Base-by-base conservation (phyloP, 2,113 vertebrate species). In the Mormyrus lacerda region DNA sequence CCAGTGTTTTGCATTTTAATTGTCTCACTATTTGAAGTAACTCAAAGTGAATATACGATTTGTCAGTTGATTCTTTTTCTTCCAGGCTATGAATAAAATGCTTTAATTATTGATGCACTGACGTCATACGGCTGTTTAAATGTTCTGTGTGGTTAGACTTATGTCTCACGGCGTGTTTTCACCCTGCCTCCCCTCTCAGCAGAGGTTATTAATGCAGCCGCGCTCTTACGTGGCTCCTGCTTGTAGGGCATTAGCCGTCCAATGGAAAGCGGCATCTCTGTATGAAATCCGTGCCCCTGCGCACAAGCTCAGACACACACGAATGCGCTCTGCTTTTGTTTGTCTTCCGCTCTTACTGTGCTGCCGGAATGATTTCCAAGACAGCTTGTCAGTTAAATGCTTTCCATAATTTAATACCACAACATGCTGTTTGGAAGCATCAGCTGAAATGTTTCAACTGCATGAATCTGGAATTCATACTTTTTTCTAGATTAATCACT, bases 31-130 rank as follows among this genome's bases (percentile, higher is more conserved):
- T 95, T 95, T 95, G 95, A 96, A 95, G 94, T 93, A 95, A 95
- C 94, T 95, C 95, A 95, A 95, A 96, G 95, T 95, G 95, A 96
- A 96, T 96, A 94, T 96, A 94, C 94, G 94, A 96, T 96, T 96
- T 95, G 95, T 95, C 96, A 95, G 96, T 96, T 95, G 95, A 95
- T 95, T 96, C 93, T 93, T 95, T 94, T 92, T 91, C 93, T 93
- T 93, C 91, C 93, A 94, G 94, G 95, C 95, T 96, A 96, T 96
- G 95, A 96, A 97, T 96, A 96, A 96, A 96, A 95, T 89, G 91
- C 94, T 94, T 96, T 95, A 95, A 96, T 96, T 95, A 96, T 97
- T 96, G 93, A 96, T 96, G 95, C 90, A 90, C 94, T 96, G 95
- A 96, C 95, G 94, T 95, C 95, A 97, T 93, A 94, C 91, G 93